A percentile compares a stretch with the other conserved stretches of the same genome.
Evolutionary conservation across 2,888 invertebrate genomes (phyloP).

Genomic region (Hermodice carunculata): DNA sequence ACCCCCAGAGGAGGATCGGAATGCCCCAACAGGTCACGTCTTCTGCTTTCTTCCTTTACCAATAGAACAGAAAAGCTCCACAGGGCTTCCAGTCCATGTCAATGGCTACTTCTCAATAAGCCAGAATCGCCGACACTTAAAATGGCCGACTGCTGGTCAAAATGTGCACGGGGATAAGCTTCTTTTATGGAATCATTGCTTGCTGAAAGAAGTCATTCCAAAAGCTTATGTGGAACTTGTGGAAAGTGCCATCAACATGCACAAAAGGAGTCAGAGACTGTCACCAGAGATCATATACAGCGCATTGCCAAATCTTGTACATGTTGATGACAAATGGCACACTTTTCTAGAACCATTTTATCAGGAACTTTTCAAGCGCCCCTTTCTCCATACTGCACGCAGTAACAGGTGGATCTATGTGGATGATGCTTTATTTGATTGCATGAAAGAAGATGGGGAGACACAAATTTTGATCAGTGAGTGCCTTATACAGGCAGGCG

Average conservation of each 20-base stretch:
- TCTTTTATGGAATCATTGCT: constrained; percentile 57
- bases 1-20: neutral
- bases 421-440: constrained; percentile 35
- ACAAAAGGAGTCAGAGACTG: neutral
- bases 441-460: constrained; percentile 24
- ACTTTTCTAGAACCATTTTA: constrained; percentile 34
- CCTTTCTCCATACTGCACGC: constrained; percentile 23
- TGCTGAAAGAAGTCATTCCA: constrained; percentile 56
- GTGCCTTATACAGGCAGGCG: constrained; percentile 18
- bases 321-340: constrained; percentile 40
- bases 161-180: constrained; percentile 48
- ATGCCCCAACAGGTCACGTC: constrained; percentile 49
- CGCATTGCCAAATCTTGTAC: constrained; percentile 35
- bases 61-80: constrained; percentile 45
- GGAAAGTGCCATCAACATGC: constrained; percentile 26
- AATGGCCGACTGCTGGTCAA: constrained; percentile 56
- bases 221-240: constrained; percentile 44
- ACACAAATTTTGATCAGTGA: constrained; percentile 13
- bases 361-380: constrained; percentile 19
- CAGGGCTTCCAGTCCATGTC: constrained; percentile 63
- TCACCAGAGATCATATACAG: too few relatives aligned
- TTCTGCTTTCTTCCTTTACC: constrained; percentile 66
- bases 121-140: constrained; percentile 59
- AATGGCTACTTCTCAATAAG: constrained; percentile 63
- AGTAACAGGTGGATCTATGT: constrained; percentile 29